Evolutionary conservation across 2,797 vertebrate genomes (phyloP), one percentile per base, ranked within the genome.

Genomic region (Myripristis murdjan): DNA sequence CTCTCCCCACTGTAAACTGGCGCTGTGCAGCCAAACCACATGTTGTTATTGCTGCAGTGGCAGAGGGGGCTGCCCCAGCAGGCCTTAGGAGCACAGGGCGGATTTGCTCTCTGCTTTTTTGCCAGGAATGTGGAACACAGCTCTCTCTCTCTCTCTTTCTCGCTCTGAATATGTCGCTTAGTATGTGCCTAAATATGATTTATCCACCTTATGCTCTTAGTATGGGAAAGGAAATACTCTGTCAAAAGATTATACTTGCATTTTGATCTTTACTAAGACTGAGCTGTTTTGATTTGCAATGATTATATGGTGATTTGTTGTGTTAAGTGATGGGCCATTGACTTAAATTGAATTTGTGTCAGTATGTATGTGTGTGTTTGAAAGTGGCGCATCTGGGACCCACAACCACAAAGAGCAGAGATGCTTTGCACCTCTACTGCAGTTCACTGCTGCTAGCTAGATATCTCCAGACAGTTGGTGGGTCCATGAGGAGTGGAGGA

Each of bases 21-120:
- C 39, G 80, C 86, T 84, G 87, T 64, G 84, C 83, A 91, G 93
- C 92, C 93, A 94, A 95, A 91, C 94, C 94, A 93, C 93, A 94
- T 94, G 94, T 93, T 93, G 89, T 93, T 92, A 89, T 83, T 91
- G 84, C 88, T 87, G 90, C 87, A 87, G 91, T 89, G 91, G 89
- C 90, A 89, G 85, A 90, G 87, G 81, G 87, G 91, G 90, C 87
- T 89, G 90, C 89, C 88, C 82, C 90, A 72, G 90, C 91, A 93
- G 91, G 88, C 89, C 90, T 90, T 81, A 72, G 81, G 84, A 91
- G 84, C 91, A 85, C 85, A 87, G 83, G 90, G 86, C 85, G 87
- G 82, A 92, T 93, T 90, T 83, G 77, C 87, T 84, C 72, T 72
- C 72, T 87, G 83, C n/a, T 86, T 55, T 55, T 79, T 80, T 79